Evolutionary conservation across 2,113 vertebrate genomes (phyloP).

Genomic region (Nymphicus hollandicus): DNA sequence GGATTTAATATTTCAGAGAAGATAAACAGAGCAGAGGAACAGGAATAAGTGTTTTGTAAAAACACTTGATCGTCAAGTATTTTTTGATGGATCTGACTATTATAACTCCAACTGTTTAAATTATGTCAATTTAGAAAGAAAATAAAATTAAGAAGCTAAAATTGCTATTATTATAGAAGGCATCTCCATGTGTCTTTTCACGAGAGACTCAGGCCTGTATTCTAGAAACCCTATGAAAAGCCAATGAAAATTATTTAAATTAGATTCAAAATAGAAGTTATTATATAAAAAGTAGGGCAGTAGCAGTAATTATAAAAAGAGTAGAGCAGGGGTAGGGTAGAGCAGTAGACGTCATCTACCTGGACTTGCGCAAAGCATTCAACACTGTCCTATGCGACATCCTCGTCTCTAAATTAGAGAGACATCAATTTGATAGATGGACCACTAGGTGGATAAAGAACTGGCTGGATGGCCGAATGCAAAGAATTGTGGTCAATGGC

Average conservation of each 20-base stretch:
- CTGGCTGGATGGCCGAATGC: too few species aligned
- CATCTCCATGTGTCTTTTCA: not conserved
- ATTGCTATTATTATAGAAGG: not conserved
- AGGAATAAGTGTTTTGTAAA: not conserved
- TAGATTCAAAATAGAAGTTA: not conserved
- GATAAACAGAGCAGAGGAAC: not conserved
- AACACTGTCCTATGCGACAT: too few species aligned
- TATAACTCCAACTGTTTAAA: not conserved
- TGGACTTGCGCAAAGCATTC: too few species aligned
- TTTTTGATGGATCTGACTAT: not conserved
- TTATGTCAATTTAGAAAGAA: not conserved
- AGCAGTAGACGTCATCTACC: too few species aligned
- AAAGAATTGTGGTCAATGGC: too few species aligned
- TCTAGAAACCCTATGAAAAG: not conserved
- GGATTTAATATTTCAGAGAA: not conserved
- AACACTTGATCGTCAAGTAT: not conserved
- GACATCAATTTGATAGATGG: too few species aligned
- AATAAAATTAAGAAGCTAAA: not conserved
- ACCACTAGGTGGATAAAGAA: too few species aligned
- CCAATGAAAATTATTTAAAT: not conserved
- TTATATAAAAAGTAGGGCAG: not conserved
- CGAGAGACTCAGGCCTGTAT: accelerated
- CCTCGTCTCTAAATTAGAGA: too few species aligned
- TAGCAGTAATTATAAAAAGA: too few species aligned
- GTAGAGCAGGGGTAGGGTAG: too few species aligned